Evolutionary conservation across 2,888 invertebrate genomes (phyloP).

Genomic region (Cactoblastis cactorum): DNA sequence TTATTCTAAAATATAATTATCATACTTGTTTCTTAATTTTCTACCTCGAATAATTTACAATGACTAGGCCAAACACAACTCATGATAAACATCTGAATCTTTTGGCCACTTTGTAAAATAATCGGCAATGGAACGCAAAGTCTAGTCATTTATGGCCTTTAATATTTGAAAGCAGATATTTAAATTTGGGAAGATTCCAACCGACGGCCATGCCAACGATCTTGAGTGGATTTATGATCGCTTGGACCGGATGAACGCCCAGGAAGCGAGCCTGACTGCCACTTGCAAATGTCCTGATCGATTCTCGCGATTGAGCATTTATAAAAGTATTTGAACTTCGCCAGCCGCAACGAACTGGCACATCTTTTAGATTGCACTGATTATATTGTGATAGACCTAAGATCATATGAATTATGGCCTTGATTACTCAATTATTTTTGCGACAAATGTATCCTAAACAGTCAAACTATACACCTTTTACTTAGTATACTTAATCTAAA

Average conservation of each 20-base stretch:
- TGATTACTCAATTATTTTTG: too few relatives aligned
- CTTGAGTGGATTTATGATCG: constrained; percentile 54
- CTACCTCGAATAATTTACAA: too few relatives aligned
- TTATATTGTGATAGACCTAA: background rate
- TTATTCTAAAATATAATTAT: too few relatives aligned
- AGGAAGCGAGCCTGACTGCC: constrained; percentile 31
- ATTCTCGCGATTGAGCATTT: constrained; percentile 23
- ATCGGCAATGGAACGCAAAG: background rate
- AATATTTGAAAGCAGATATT: constrained; percentile 60
- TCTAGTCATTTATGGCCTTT: constrained; percentile 32
- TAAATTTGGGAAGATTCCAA: constrained; percentile 71
- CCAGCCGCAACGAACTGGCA: background rate
- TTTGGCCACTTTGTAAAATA: too few relatives aligned
- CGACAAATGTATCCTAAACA: too few relatives aligned
- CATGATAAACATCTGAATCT: too few relatives aligned
- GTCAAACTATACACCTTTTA: too few relatives aligned
- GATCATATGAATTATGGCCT: background rate
- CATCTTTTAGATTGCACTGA: background rate
- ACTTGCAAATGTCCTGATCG: constrained; percentile 31
- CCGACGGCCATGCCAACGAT: constrained; percentile 54
- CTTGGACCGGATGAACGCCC: constrained; percentile 36
- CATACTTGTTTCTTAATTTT: too few relatives aligned
- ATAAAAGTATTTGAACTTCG: constrained; percentile 13
- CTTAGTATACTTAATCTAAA: too few relatives aligned
- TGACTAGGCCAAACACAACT: too few relatives aligned